Base-by-base conservation (phyloP, 2,113 vertebrate species). In the Melozone crissalis region DNA sequence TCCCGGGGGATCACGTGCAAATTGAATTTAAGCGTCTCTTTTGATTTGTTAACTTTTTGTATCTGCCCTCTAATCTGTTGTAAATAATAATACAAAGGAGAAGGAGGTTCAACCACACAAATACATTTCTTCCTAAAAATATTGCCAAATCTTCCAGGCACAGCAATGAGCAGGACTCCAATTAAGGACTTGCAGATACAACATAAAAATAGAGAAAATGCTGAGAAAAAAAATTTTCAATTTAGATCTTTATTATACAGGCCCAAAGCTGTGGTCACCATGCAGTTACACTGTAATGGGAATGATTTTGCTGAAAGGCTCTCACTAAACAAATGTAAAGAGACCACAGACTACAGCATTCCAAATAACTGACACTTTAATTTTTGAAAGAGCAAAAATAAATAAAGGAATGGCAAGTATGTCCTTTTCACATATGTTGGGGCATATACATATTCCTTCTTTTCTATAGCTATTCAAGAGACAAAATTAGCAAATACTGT, bases 231-330 rank as follows among this genome's bases (percentile, higher is more conserved):
- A 88, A 83, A 55, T 23, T 84, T 47, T 47, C 51, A 66, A 83
- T 96, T 97, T 94, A 90, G 39, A 46, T 89, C 97, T 98, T 98
- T 98, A 98, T 98, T 98, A 97, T 78, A 97, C 97, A 98, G 77
- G 95, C 97, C 95, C 96, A 97, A 95, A 97, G 93, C 95, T 96
- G 93, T 92, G 93, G 93, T 95, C 95, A 96, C 62, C 96, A 97
- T 96, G 97, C 96, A 97, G 90, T 94, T 97, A 97, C 96, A 97
- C 96, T 23, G 46, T 91, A 90, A 96, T 90, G 96, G 86, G 94
- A 91, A 95, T 90, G 91, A 95, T 83, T 84, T 84, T 90, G 78
- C 54, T 82, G 90, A 93, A 96, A 82, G 78, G 90, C 94, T 96
- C 95, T 96, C 96, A 74, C 46, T 93, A 96, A 97, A 95, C 92